Base-by-base conservation (phyloP, 2,888 invertebrate species). In the Netelia melanura region DNA sequence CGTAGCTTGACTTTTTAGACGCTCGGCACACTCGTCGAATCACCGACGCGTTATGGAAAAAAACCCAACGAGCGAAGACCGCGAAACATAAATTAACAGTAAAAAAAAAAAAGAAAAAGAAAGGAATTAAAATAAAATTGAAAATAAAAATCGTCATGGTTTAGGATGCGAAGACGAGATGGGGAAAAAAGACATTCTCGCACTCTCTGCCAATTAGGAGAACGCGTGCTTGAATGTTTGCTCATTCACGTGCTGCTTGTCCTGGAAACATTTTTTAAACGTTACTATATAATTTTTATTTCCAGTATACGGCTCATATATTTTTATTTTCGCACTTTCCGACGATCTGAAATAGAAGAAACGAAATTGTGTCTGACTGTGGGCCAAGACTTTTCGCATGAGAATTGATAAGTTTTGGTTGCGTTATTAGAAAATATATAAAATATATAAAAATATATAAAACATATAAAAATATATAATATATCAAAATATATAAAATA, bases 1-100 rank as follows among this genome's bases (percentile, higher is more conserved):
- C 30, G 30, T 30, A 30, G 3, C 68, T 64, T 52, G 38, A 61
- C 30, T 65, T 72, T 88, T 89, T 83, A 85, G 76, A 81, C 86
- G 86, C 87, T 83, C 84, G 86, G 79, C 78, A 81, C 89, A 88
- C 92, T 92, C 82, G 56, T 86, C 83, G 84, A 92, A 89, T 90
- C 90, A 90, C 89, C 88, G 87, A 86, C 84, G 88, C 90, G 88
- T 90, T 30, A 30, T 30, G 30, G 85, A 89, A 90, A 87, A 87
- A 79, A 75, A 58, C 30, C 30, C 70, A 72, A 25, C 76, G 71
- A 84, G 61, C 54, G 68, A 38, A 68, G 70, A 78, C 30, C 71
- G 81, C 82, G 80, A 86, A 72, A 74, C 65, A 78, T 77, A 74
- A 68, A 84, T 68, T 48, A 80, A 72, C 58, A 54, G 58, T n/a